Evolutionary conservation across 1,140 invertebrate species (phyloP).

Genomic region (Diachasmimorpha longicaudata): DNA sequence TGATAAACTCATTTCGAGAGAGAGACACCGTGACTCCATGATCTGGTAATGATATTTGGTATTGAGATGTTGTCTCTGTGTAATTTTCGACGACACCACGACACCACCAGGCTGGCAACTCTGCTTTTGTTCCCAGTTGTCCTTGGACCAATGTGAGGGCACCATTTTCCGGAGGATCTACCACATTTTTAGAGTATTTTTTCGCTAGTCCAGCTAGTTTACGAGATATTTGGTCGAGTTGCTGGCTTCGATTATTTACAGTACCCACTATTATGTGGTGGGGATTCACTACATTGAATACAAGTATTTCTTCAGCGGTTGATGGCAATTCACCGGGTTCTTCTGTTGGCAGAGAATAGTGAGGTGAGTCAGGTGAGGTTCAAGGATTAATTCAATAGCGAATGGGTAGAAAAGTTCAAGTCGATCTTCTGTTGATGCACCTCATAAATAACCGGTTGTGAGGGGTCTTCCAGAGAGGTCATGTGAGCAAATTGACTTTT

Average conservation of each 20-base stretch:
- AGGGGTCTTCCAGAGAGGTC: no score
- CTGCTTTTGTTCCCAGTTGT: constrained; percentile 19
- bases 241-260: constrained; percentile 7
- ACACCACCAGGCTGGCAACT: constrained; percentile 39
- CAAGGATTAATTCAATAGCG: no score
- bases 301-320: constrained; percentile 37
- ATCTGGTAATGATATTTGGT: constrained; percentile 46
- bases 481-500: no score
- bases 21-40: constrained; percentile 42
- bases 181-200: no score
- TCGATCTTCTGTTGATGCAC: no score
- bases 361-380: no score
- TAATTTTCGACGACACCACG: constrained; percentile 37
- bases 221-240: constrained; percentile 17
- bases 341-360: background rate
- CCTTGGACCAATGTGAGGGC: constrained; percentile 26
- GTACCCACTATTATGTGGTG: constrained; percentile 34
- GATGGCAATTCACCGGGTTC: constrained; percentile 22
- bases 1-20: constrained; percentile 34
- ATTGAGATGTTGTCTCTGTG: constrained; percentile 26
- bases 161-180: background rate
- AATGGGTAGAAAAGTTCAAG: no score
- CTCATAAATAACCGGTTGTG: no score
- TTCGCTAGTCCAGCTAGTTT: constrained; percentile 29
- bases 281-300: constrained; percentile 46